These are phyloP conservation scores for Eupithecia inturbata DNA, from an alignment of 2,888 invertebrate genomes.

Conservation along the genomic window DNA sequence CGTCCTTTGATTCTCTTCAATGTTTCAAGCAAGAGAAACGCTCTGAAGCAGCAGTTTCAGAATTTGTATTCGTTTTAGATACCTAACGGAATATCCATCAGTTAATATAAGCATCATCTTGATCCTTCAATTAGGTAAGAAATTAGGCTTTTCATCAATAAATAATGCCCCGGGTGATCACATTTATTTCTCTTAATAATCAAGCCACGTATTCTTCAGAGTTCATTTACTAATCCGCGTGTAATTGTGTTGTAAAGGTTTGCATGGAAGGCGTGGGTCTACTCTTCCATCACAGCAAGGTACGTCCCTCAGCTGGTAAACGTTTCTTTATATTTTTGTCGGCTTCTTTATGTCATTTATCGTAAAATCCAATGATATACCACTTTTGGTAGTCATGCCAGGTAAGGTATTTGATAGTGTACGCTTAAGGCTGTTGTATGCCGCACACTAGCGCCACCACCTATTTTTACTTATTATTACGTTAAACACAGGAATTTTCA, in stretches of 20 bases:
- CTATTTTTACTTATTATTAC: no score
- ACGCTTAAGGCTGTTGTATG: no score
- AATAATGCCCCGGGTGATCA: no score
- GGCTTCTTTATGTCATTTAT: conserved; percentile 72
- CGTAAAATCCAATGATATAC: conserved; percentile 59
- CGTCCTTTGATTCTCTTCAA: no score
- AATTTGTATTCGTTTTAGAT: neutral
- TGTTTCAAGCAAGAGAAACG: no score
- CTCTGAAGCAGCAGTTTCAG: neutral
- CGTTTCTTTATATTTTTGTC: conserved; percentile 65
- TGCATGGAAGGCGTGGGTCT: conserved; percentile 99
- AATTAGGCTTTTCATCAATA: no score
- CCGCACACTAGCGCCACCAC: no score
- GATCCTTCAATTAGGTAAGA: neutral
- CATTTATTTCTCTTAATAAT: neutral
- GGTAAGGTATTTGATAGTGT: conserved; percentile 77
- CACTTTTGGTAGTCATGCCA: conserved; percentile 68
- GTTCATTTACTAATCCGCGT: conserved; percentile 2
- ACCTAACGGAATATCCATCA: neutral
- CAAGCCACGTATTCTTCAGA: neutral
- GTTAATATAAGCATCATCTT: neutral
- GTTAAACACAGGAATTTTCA: no score
- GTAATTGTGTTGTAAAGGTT: conserved; percentile 80
- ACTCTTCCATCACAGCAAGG: conserved; percentile 99
- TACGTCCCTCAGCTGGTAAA: conserved; percentile 77